These are phyloP conservation scores for Hyperoplus lanceolatus DNA, from an alignment of 2,797 vertebrate species.

Conservation along the genomic window DNA sequence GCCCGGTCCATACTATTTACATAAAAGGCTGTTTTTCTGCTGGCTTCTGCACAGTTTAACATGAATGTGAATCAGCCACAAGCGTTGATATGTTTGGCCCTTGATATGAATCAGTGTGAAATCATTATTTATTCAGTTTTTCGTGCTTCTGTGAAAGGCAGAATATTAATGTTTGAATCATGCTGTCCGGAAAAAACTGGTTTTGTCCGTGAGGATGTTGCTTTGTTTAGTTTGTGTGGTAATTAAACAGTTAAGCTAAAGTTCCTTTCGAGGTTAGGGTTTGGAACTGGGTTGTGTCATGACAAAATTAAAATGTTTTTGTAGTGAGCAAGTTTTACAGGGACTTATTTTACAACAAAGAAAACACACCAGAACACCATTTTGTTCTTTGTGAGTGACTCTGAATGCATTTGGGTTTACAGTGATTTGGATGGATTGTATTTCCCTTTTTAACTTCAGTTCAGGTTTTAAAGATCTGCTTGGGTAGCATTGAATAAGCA, in stretches of 20 bases:
- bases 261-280: not conserved
- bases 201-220: not conserved
- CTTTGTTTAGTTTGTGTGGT: not conserved
- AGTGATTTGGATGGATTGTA: not conserved
- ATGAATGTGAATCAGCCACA: constrained; percentile 63
- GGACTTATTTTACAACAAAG: not conserved
- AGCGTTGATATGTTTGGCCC: constrained; percentile 66
- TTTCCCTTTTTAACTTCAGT: not conserved
- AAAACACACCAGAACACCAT: not conserved
- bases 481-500: not conserved
- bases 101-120: constrained; percentile 59
- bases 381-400: not conserved
- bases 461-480: not conserved
- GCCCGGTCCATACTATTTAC: not conserved
- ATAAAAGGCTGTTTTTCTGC: constrained; percentile 34
- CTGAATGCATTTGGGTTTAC: not conserved
- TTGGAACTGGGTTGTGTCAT: not conserved
- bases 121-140: constrained; percentile 44
- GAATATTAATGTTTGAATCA: constrained; percentile 24
- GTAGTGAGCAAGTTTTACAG: not conserved
- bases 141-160: constrained; percentile 13
- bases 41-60: constrained; percentile 31
- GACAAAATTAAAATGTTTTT: not conserved
- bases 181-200: not conserved
- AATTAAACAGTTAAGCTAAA: not conserved